Evolutionary conservation across 2,888 invertebrate genomes (phyloP).

Genomic region (Ectobius pallidus): DNA sequence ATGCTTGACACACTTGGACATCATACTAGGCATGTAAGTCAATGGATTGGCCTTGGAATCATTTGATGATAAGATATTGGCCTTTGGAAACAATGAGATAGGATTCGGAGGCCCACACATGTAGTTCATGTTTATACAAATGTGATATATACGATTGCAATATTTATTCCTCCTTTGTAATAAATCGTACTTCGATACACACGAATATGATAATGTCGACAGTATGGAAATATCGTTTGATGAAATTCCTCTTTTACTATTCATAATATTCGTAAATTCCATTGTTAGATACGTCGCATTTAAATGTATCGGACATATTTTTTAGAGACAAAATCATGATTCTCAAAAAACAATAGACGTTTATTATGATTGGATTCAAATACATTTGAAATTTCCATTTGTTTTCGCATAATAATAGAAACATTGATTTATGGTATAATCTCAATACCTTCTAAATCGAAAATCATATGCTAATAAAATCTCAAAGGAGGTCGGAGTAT

Average conservation of each 20-base stretch:
- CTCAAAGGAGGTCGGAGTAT: neutral
- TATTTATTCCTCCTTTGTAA: neutral
- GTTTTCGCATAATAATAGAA: neutral
- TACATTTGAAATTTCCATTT: neutral
- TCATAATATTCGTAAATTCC: neutral
- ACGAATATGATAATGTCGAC: slow-evolving; percentile 1
- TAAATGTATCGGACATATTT: slow-evolving; percentile 11
- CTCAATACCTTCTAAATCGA: neutral
- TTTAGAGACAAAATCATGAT: neutral
- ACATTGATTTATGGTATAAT: neutral
- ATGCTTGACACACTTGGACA: no score
- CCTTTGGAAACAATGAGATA: no score
- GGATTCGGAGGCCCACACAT: no score
- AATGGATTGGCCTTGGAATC: no score
- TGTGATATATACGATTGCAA: neutral
- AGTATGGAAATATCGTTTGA: slow-evolving; percentile 6
- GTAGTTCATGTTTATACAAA: no score
- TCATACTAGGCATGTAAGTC: no score
- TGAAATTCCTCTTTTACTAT: slow-evolving; percentile 1
- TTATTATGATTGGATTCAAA: slow-evolving; percentile 12
- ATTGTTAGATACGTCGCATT: slow-evolving; percentile 6
- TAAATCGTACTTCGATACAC: slow-evolving; percentile 1
- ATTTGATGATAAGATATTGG: no score
- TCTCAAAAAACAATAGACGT: slow-evolving; percentile 1
- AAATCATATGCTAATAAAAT: neutral